A percentile compares a stretch with the other conserved stretches of the same genome.
Conservation (phyloP, 23 tunicate genomes). For the Halocynthia aurantium region DNA sequence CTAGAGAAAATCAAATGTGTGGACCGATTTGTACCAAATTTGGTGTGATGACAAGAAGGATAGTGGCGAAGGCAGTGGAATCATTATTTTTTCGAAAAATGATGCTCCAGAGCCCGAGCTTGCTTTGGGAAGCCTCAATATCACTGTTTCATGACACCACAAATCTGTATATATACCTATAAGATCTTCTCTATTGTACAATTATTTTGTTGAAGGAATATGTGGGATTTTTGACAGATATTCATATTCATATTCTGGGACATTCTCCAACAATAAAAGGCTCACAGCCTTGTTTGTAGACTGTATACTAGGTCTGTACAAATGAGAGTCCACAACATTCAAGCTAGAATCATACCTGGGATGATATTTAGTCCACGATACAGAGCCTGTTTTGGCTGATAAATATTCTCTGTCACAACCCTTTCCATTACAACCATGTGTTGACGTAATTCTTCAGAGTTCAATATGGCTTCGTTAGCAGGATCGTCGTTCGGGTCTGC, state of each 20-base stretch:
- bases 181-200: background rate
- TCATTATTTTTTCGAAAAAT: no score
- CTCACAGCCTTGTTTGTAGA: no score
- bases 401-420: constrained; percentile 91
- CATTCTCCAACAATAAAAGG: no score
- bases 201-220: no score
- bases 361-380: constrained; percentile 67
- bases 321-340: constrained; percentile 10
- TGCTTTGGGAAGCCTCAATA: no score
- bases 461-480: constrained; percentile 12
- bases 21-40: no score
- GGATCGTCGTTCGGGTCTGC: constrained; percentile 1
- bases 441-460: constrained; percentile 23
- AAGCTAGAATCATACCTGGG: constrained; percentile 21
- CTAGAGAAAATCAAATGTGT: background rate
- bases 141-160: constrained; percentile 10
- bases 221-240: no score
- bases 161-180: background rate
- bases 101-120: no score
- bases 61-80: no score
- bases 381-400: constrained; percentile 76
- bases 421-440: constrained; percentile 90
- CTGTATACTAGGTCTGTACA: no score
- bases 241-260: no score
- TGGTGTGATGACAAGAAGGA: no score